Evolutionary conservation across 53 echinoderm and acorn worm species (phyloP).

Genomic region (Crossaster papposus): DNA sequence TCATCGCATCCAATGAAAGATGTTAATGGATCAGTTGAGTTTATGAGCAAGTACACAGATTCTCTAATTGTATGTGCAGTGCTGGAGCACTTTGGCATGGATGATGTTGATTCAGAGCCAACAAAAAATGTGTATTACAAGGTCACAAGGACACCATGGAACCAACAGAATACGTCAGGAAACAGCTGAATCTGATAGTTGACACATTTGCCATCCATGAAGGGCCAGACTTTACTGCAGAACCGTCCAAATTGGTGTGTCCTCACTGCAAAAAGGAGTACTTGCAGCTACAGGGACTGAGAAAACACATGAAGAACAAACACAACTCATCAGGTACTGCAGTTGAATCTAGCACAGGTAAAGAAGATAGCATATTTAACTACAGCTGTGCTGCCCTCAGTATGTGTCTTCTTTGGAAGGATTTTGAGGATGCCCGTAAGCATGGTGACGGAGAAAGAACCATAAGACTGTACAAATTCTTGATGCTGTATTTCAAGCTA

Average conservation of each 20-base stretch:
- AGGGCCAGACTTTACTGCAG: slow-evolving; percentile 17
- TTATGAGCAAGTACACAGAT: slow-evolving; percentile 52
- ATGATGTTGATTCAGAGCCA: slow-evolving; percentile 33
- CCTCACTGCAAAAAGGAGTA: slow-evolving; percentile 32
- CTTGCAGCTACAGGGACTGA: neutral
- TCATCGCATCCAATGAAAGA: slow-evolving; percentile 45
- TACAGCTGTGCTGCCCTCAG: slow-evolving; percentile 68
- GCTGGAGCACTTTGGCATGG: slow-evolving; percentile 57
- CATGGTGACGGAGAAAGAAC: slow-evolving; percentile 61
- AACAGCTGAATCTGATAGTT: slow-evolving; percentile 1
- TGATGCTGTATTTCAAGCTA: slow-evolving; percentile 54
- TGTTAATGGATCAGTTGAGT: slow-evolving; percentile 52
- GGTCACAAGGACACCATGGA: slow-evolving; percentile 11
- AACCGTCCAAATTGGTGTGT: slow-evolving; percentile 37
- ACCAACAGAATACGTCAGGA: slow-evolving; percentile 15
- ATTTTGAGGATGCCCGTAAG: slow-evolving; percentile 66
- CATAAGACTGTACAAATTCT: slow-evolving; percentile 64
- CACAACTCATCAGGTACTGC: slow-evolving; percentile 16
- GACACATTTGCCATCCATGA: slow-evolving; percentile 46
- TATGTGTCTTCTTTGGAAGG: slow-evolving; percentile 51
- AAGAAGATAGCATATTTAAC: slow-evolving; percentile 56
- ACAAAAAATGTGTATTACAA: slow-evolving; percentile 21
- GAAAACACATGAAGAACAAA: slow-evolving; percentile 7
- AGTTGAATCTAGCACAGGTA: neutral
- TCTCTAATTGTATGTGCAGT: slow-evolving; percentile 50